Base-by-base conservation (phyloP, 1,140 invertebrate species). In the Acromyrmex echinatior region DNA sequence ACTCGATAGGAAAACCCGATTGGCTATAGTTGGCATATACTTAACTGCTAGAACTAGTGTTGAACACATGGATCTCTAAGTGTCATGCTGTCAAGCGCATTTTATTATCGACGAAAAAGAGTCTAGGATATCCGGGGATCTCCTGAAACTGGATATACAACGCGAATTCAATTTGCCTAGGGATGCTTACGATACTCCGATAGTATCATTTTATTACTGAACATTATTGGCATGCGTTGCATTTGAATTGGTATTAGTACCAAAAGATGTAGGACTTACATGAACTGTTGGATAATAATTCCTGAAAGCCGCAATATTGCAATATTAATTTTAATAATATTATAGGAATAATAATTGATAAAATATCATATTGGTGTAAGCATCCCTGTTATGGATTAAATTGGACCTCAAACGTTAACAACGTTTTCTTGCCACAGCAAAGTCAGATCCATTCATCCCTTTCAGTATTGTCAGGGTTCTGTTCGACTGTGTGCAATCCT, bases 1-100 rank as follows among this genome's bases (percentile, higher is more conserved):
- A 76, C 35, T 51, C 25, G 71, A 49, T 82, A 28, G 56, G 45
- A 53, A 58, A 71, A 39, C 16, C 58, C 62, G 82, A 35, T 87
- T 87, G 51, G 51, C 60, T 89, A 82, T 71, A 80, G 21, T 82
- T 79, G 71, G 62, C 86, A 45, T 78, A 68, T 86, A 91, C 77
- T 92, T 92, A 91, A 92, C 31, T 35, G 39, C 79, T 92, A 92
- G 49, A 81, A 88, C 81, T 92, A 88, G 78, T 31, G 89, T 84
- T 91, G 90, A 91, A 91, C 92, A 91, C 87, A 91, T 92, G 65
- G 73, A 91, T 90, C 87, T 91, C 77, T 90, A 91, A 92, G 88
- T 89, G 71, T 91, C 81, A 63, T 90, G 81, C 73, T 80, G 71
- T 77, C 86, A 88, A 92, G 86, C 88, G 90, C 91, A 92, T 89